These are phyloP conservation scores for Latheticus oryzae DNA, from an alignment of 2,888 invertebrate genomes.

Conservation along the genomic window DNA sequence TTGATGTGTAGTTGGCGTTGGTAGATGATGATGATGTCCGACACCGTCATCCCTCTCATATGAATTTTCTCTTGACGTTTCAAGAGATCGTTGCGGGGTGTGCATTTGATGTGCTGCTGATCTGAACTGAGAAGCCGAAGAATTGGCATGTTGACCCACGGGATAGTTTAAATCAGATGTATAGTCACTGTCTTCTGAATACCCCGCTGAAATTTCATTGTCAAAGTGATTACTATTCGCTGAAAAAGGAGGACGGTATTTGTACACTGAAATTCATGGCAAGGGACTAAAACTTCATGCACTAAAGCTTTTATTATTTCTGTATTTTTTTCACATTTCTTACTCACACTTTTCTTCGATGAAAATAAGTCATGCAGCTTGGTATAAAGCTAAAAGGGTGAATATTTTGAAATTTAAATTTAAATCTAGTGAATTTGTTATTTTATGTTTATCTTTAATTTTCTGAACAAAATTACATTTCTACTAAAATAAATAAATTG, in stretches of 20 bases:
- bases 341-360: no score
- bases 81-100: constrained; percentile 82
- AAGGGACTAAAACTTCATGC: no score
- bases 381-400: no score
- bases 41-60: constrained; percentile 80
- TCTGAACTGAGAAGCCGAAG: constrained; percentile 90
- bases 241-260: constrained; percentile 54
- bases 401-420: no score
- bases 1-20: constrained; percentile 54
- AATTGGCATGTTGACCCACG: constrained; percentile 88
- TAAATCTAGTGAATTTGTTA: no score
- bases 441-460: constrained; percentile 1
- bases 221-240: constrained; percentile 64
- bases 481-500: no score
- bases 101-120: constrained; percentile 82
- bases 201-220: constrained; percentile 79
- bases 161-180: constrained; percentile 97
- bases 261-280: no score
- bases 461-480: neutral
- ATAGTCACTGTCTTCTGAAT: constrained; percentile 97
- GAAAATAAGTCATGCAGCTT: no score
- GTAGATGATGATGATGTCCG: constrained; percentile 55
- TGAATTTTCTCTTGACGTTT: constrained; percentile 84
- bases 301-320: no score
- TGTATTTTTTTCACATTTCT: no score